Base-by-base conservation (phyloP, 2,888 invertebrate genomes). In the Ischnura elegans region DNA sequence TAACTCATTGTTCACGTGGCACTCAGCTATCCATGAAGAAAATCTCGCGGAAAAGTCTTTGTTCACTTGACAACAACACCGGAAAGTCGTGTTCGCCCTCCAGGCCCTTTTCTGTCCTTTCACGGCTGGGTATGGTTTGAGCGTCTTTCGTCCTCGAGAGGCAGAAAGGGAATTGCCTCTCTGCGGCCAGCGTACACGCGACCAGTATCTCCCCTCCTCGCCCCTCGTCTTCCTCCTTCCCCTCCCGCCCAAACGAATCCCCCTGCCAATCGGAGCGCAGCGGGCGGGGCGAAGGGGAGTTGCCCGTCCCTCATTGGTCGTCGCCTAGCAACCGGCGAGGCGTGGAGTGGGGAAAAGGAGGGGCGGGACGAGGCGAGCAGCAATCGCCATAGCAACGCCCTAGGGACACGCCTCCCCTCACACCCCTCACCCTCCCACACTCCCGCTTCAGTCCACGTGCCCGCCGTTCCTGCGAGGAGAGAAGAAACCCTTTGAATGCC, bases 341-440 rank as follows among this genome's bases (percentile, higher is more conserved):
- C 95, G 97, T 97, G 95, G 97, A 97, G 95, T 97, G 97, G 95
- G 97, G 97, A 95, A 97, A 97, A 95, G 97, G 96, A 95, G 97
- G 97, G 95, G 97, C 97, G 95, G 97, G 97, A 85, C 95, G 97
- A 97, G 95, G 97, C 97, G 93, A 95, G 97, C 97, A 95, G 97
- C 97, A 93, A 95, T 94, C 45, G 94, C 94, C 46, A 94, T 94
- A 4, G 93, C 93, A 21, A 94, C 94, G 2, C 87, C 95, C 43
- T 95, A 94, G 90, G 94, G 94, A 43, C 95, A 95, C 86, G 94
- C 93, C 93, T 43, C 93, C 61, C 43, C 42, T 45, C 21, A 25
- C 25, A 46, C 16, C 93, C 93, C 66, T 46, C 61, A 21, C 93
- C n/a, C 42, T 90, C 43, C 36, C 93, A 87, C 93, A 55, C 86